Percentiles rank a stretch among this genome's conserved stretches.
These are phyloP conservation scores for Aphidoletes aphidimyza DNA, from an alignment of 2,888 invertebrate species.

Conservation along the genomic window DNA sequence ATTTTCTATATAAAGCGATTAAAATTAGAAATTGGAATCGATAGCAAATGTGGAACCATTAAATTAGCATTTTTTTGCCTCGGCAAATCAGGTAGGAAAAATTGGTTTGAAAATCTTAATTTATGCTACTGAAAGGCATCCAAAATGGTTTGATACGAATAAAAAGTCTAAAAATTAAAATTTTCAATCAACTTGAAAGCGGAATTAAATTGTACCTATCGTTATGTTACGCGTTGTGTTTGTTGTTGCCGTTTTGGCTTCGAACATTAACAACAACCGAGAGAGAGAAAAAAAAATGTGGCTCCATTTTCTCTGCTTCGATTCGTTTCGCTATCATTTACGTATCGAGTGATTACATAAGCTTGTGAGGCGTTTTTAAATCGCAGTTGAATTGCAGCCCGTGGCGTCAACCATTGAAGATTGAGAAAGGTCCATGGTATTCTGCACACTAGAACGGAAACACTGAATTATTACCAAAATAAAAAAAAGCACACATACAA, in stretches of 20 bases:
- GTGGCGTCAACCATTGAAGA: background rate
- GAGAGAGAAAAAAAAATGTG: too few species aligned
- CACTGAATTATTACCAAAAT: background rate
- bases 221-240: background rate
- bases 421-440: constrained; percentile 26
- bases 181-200: background rate
- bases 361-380: background rate
- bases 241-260: background rate
- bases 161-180: background rate
- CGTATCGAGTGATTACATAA: too few species aligned
- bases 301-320: background rate
- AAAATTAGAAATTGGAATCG: constrained; percentile 8
- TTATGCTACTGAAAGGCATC: too few species aligned
- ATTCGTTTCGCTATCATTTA: too few species aligned
- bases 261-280: too few species aligned
- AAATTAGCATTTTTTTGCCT: background rate
- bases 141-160: too few species aligned
- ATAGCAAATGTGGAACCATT: background rate
- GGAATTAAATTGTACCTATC: background rate
- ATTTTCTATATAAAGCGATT: constrained; percentile 16
- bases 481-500: background rate
- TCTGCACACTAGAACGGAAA: background rate
- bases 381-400: background rate
- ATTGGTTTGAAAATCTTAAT: background rate
- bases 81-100: background rate